Percentiles rank a stretch among this genome's conserved stretches.
Conservation (phyloP, 1,140 invertebrate genomes). For the Anoplolepis gracilipes region DNA sequence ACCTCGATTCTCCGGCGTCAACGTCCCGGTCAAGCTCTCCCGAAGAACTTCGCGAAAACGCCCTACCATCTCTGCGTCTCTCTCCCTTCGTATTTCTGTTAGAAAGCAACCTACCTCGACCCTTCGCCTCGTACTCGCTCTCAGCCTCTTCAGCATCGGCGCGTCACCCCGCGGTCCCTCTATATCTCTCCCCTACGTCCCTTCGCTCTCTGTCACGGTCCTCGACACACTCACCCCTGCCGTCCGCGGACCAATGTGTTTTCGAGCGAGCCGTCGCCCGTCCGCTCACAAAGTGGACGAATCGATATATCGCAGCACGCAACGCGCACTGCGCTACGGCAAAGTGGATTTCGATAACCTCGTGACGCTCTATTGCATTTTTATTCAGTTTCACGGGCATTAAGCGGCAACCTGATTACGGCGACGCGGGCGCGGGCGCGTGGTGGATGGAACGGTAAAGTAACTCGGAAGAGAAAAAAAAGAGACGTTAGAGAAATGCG, state of each 20-base stretch:
- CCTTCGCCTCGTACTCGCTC: conserved; percentile 41
- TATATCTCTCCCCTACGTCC: not conserved
- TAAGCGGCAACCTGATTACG: conserved; percentile 77
- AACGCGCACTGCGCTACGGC: conserved; percentile 67
- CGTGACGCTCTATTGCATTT: conserved; percentile 78
- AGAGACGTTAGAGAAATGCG: conserved; percentile 29
- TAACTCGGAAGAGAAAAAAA: conserved; percentile 56
- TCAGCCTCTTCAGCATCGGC: conserved; percentile 42
- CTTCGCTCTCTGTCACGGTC: not conserved
- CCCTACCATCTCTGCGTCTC: not conserved
- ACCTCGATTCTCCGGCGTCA: conserved; percentile 55
- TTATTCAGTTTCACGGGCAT: conserved; percentile 79
- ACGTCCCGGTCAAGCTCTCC: conserved; percentile 71
- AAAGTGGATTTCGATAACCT: conserved; percentile 81
- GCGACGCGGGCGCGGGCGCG: conserved; percentile 59
- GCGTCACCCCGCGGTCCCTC: not conserved
- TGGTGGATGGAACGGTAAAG: conserved; percentile 72
- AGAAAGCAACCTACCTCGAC: conserved; percentile 58
- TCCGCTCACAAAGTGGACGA: conserved; percentile 55
- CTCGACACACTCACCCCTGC: conserved; percentile 2
- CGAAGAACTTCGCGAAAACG: conserved; percentile 59
- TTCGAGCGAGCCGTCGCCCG: conserved; percentile 64
- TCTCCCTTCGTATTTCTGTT: not conserved
- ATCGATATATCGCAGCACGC: conserved; percentile 74
- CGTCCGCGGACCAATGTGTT: conserved; percentile 58